These are phyloP conservation scores for Brotula barbata DNA, from an alignment of 2,797 vertebrate species.

Conservation along the genomic window DNA sequence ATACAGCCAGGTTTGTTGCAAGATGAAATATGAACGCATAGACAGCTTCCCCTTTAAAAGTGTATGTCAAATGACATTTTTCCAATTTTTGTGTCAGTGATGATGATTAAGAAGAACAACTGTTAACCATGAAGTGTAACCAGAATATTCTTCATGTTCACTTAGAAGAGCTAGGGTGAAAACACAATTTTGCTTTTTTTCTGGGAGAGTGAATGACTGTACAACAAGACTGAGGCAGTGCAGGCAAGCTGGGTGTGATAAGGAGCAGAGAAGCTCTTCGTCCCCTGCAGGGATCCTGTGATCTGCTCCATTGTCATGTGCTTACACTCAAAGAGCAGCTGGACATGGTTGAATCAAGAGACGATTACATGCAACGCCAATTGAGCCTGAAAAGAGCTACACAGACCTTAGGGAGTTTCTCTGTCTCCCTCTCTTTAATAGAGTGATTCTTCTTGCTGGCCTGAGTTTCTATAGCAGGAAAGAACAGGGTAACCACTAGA, in stretches of 20 bases:
- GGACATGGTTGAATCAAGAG: slow-evolving; percentile 76
- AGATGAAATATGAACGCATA: slow-evolving; percentile 38
- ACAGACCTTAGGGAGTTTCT: slow-evolving; percentile 62
- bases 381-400: slow-evolving; percentile 74
- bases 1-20: slow-evolving; percentile 35
- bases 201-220: slow-evolving; percentile 69
- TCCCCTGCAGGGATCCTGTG: slow-evolving; percentile 72
- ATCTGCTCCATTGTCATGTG: slow-evolving; percentile 73
- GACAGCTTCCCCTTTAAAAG: slow-evolving; percentile 23
- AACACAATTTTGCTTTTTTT: slow-evolving; percentile 61
- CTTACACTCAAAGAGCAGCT: slow-evolving; percentile 79
- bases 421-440: slow-evolving; percentile 45
- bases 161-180: slow-evolving; percentile 38
- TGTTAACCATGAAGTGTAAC: slow-evolving; percentile 13
- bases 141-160: slow-evolving; percentile 26
- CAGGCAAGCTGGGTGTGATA: slow-evolving; percentile 54
- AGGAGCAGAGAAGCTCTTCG: slow-evolving; percentile 64
- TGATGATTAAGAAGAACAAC: slow-evolving; percentile 17
- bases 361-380: slow-evolving; percentile 80
- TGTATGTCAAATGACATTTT: slow-evolving; percentile 2
- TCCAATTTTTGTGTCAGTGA: slow-evolving; percentile 9
- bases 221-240: slow-evolving; percentile 44
- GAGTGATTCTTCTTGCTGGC: slow-evolving; percentile 47
- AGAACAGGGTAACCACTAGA: slow-evolving; percentile 67
- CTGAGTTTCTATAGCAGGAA: slow-evolving; percentile 50